Evolutionary conservation across 1,140 invertebrate species (phyloP).

Genomic region (Sycobia sp.): DNA sequence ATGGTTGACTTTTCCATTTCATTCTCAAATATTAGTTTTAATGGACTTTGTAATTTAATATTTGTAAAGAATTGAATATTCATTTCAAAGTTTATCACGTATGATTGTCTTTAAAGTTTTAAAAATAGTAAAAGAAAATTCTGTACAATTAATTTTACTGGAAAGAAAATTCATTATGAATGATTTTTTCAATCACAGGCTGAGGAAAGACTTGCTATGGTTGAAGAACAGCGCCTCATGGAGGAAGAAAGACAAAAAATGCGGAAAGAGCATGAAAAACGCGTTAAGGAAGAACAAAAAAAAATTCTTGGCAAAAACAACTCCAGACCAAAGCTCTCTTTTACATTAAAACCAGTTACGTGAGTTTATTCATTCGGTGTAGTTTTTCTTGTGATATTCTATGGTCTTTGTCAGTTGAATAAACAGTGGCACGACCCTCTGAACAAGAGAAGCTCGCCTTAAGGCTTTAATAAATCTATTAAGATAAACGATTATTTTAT

Average conservation of each 20-base stretch:
- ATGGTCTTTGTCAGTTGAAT: conserved; percentile 47
- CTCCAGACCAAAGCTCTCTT: conserved; percentile 92
- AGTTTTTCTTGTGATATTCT: conserved; percentile 56
- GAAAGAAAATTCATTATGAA: no score
- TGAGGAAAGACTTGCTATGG: conserved; percentile 93
- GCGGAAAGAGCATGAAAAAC: conserved; percentile 89
- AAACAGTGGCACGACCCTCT: conserved; percentile 28
- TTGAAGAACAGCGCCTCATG: conserved; percentile 95
- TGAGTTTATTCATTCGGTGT: conserved; percentile 61
- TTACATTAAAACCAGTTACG: conserved; percentile 82
- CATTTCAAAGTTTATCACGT: no score
- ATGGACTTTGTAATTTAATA: no score
- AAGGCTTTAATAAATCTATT: conserved; percentile 22
- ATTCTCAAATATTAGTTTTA: no score
- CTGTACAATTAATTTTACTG: no score
- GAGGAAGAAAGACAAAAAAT: conserved; percentile 92
- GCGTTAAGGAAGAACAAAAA: conserved; percentile 93
- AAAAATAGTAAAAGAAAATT: no score
- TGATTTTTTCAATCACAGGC: conserved; percentile 67
- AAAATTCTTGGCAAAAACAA: conserved; percentile 97
- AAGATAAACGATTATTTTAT: conserved; percentile 16
- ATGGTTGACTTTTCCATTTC: no score
- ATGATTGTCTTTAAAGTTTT: no score
- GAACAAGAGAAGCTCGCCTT: conserved; percentile 9
- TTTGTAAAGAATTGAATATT: no score